Evolutionary conservation across 2,113 vertebrate species (phyloP), one percentile per base, ranked within the genome.

Genomic region (Muscicapa adusta): DNA sequence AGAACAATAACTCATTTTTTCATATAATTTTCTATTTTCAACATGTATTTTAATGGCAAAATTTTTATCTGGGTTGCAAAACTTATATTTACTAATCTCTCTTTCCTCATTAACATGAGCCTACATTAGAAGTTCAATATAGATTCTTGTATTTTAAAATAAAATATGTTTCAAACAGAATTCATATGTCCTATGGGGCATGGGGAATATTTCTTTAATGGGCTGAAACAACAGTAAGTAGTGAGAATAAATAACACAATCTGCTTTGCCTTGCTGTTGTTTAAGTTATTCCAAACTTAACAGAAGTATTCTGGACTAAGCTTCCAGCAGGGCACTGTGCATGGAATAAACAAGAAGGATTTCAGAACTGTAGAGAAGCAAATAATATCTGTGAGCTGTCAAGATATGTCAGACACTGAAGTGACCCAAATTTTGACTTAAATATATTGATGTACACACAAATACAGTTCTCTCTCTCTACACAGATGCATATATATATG

Each of bases 161-260:
- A 66, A 89, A 78, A 51, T 51, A 12, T 28, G 10, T n/a, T 94
- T 91, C 62, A 31, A 78, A 40, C 8, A 67, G 63, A 86, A 93
- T 71, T 65, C 10, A 7, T 40, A 34, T 36, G 10, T 61, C 34
- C 47, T 51, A 5, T 57, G 67, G 56, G 78, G 94, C 57, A 47
- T 24, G 62, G 57, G 14, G 53, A 92, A 57, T 74, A 60, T 36
- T 36, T 28, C 34, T 63, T 89, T 94, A 91, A 94, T 89, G 45
- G 67, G 8, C n/a, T 91, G 86, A 84, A 85, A 84, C 2, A 10
- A 80, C 25, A 75, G 67, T 60, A 82, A 67, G 29, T 61, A 85
- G 14, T 54, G 66, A 70, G 61, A 92, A 81, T 67, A 94, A 95
- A 89, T 85, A 89, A 78, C 68, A 56, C 53, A 85, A 18, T 81